Evolutionary conservation across 2,113 vertebrate species (phyloP).

Genomic region (Tetrao urogallus): DNA sequence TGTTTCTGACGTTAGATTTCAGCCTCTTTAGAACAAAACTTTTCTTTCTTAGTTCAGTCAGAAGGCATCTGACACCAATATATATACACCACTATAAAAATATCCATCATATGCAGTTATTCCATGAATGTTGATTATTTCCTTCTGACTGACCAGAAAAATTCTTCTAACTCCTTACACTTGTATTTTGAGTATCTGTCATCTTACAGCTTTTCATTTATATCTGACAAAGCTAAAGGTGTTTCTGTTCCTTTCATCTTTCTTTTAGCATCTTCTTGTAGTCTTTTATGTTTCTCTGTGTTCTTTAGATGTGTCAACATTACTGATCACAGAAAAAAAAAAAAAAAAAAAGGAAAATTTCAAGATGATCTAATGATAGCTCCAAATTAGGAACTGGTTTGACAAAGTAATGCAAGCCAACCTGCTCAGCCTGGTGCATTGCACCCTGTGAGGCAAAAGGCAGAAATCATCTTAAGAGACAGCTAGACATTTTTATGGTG

Average conservation of each 20-base stretch:
- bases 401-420: conserved; percentile 36
- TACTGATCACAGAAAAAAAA: conserved; percentile 9
- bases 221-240: conserved; percentile 8
- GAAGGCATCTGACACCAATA: not conserved
- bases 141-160: conserved; percentile 25
- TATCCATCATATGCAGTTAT: not conserved
- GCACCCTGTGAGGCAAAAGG: conserved; percentile 10
- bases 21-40: not conserved
- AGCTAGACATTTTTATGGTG: conserved; percentile 41
- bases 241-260: not conserved
- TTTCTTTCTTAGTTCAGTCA: not conserved
- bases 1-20: not conserved
- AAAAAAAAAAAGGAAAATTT: conserved; percentile 6
- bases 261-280: conserved; percentile 8
- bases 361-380: conserved; percentile 9
- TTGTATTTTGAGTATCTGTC: conserved; percentile 4
- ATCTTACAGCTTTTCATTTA: not conserved
- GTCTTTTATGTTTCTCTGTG: not conserved
- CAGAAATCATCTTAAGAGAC: conserved; percentile 59
- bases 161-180: not conserved
- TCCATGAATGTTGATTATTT: conserved; percentile 6
- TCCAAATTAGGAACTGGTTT: conserved; percentile 23
- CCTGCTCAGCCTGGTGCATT: not conserved
- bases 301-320: conserved; percentile 21
- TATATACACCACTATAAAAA: not conserved